These are phyloP conservation scores for Brevimyrus niger DNA, from an alignment of 2,113 vertebrate species.

Conservation along the genomic window DNA sequence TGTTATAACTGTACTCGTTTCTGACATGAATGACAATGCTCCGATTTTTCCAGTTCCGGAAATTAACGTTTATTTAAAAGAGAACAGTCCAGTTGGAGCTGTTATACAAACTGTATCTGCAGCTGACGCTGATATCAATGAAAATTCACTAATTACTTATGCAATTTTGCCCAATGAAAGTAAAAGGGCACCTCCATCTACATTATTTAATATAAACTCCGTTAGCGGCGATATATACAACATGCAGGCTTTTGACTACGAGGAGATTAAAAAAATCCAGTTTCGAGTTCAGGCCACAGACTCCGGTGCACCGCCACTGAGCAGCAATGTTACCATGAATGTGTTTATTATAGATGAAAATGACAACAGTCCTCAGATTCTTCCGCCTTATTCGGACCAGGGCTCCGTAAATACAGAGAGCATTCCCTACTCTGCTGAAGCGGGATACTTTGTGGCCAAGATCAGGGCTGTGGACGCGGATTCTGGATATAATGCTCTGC, in stretches of 20 bases:
- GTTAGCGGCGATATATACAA: constrained; percentile 47
- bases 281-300: constrained; percentile 53
- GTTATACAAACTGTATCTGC: constrained; percentile 47
- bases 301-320: constrained; percentile 50
- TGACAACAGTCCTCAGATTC: constrained; percentile 44
- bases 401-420: constrained; percentile 44
- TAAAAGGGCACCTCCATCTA: constrained; percentile 11
- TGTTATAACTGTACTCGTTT: constrained; percentile 34
- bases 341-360: constrained; percentile 53
- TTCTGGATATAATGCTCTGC: constrained; percentile 61
- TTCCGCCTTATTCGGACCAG: constrained; percentile 41
- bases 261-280: constrained; percentile 44
- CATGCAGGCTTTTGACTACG: constrained; percentile 52
- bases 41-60: constrained; percentile 34
- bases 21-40: constrained; percentile 44
- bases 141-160: constrained; percentile 48
- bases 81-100: constrained; percentile 48
- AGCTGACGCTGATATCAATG: constrained; percentile 42
- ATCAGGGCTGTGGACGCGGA: constrained; percentile 68
- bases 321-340: constrained; percentile 51
- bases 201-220: constrained; percentile 48
- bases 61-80: constrained; percentile 40
- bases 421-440: constrained; percentile 56
- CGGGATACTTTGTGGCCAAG: constrained; percentile 67
- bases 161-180: constrained; percentile 26